A percentile compares a stretch with the other conserved stretches of the same genome.
Conservation (phyloP, 1,140 invertebrate species). For the Contarinia nasturtii region DNA sequence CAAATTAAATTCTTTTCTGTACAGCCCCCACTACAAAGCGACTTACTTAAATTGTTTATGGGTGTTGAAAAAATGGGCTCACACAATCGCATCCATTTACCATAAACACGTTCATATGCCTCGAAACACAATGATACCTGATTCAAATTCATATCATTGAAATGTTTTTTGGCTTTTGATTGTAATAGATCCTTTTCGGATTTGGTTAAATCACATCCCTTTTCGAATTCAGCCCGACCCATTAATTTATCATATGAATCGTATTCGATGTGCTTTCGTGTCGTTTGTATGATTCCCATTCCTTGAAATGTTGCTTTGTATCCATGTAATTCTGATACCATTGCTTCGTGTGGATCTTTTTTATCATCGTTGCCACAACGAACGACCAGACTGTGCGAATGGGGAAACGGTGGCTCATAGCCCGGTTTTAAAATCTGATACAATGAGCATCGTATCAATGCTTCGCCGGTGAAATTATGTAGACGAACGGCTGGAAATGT, state of each 20-base stretch:
- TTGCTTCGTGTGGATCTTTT: constrained; percentile 39
- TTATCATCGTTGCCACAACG: constrained; percentile 29
- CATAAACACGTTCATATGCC: constrained; percentile 36
- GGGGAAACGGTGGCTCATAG: constrained; percentile 30
- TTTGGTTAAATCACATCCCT: constrained; percentile 11
- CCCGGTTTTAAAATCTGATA: constrained; percentile 33
- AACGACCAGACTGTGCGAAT: constrained; percentile 48
- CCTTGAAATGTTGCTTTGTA: constrained; percentile 47
- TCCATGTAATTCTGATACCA: constrained; percentile 26
- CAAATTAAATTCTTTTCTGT: too few relatives aligned
- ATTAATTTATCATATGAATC: constrained; percentile 40
- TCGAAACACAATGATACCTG: constrained; percentile 56
- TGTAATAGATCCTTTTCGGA: constrained; percentile 20
- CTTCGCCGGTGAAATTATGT: constrained; percentile 36
- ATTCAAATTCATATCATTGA: constrained; percentile 59
- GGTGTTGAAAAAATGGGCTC: constrained; percentile 49
- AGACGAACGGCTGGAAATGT: constrained; percentile 48
- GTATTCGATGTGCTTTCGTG: constrained; percentile 47
- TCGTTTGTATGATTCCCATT: constrained; percentile 65
- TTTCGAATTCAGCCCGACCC: constrained; percentile 23
- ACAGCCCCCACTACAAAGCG: too few relatives aligned
- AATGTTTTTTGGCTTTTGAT: constrained; percentile 29
- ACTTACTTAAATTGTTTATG: constrained; percentile 67
- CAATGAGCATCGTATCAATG: constrained; percentile 46
- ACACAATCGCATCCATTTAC: constrained; percentile 30